Base-by-base conservation (phyloP, 2,888 invertebrate species). In the Labia minor region DNA sequence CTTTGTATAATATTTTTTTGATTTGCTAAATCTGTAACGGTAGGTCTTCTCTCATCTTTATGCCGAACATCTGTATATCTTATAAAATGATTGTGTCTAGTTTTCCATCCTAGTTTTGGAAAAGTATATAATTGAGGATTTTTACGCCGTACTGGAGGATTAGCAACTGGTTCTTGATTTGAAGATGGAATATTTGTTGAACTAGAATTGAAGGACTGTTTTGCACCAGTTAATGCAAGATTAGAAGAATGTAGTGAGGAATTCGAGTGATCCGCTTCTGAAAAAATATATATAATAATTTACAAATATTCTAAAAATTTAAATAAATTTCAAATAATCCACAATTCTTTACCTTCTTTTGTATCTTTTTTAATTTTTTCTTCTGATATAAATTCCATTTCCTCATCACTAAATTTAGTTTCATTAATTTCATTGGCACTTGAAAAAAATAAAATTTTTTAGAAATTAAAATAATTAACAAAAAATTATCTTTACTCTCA, bases 11-110 rank as follows among this genome's bases (percentile, higher is more conserved):
- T 90, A 75, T 91, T 87, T 71, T 87, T 87, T 77, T 94, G 94
- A 78, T 89, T 90, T 26, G 95, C 92, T 73, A 96, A 82, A 78
- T 95, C 94, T 74, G 89, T 88, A 61, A 96, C 89, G 1, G 88
- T 87, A 0, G 92, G 87, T 69, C 90, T 83, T 70, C 92, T 84
- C 76, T 95, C 95, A 72, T 95, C 92, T 72, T 90, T 88, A 0
- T 90, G 87, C 74, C 89, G 88, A 11, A 97, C 92, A 78, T 97
- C 96, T 0, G 87, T 83, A 68, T 88, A 85, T 26, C 87, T 79
- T 71, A 84, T 78, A 75, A 88, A 90, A 77, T 90, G 90, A 77
- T 89, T 89, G 74, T 86, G 84, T 6, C 85, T 83, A 1, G 88
- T 81, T 76, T 89, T 89, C 85, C 88, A 87, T 11, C 82, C 83